Evolutionary conservation across 2,113 vertebrate species (phyloP), one percentile per base, ranked within the genome.

Genomic region (Propithecus coquereli): DNA sequence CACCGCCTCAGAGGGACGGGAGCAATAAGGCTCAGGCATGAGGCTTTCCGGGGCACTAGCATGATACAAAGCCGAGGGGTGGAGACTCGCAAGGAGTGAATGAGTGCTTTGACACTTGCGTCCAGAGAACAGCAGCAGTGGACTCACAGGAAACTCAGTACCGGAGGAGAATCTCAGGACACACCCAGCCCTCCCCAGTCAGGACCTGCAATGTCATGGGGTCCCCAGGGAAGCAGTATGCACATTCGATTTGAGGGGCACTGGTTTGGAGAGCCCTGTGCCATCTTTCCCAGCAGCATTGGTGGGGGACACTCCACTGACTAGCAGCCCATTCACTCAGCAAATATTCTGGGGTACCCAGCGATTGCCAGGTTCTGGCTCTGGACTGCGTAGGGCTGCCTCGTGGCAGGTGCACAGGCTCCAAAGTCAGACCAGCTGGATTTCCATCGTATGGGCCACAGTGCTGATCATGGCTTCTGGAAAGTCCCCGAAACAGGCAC

Each of bases 401-500:
- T 27, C 0, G 0, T 2, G 27, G 43, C 59, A 43, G 27, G 45
- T 0, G n/a, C 6, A 8, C 27, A 1, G 50, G 32, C 16, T 45
- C 74, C 18, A 25, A 32, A 10, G 81, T 52, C 71, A 23, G 30
- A 12, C 25, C 3, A 10, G 27, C 63, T 0, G 23, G 11, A 18
- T 27, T 40, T 45, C 54, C 11, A 3, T 6, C 22, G 5, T 11
- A 32, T 2, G 6, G 68, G 73, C 50, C 1, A 3, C 74, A 30
- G 1, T 6, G 25, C 32, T 66, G 43, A 59, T 6, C 47, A 2
- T 45, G 8, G 7, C 16, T 59, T 73, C 76, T 27, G n/a, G 45
- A 57, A 85, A 50, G 77, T 13, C 45, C 11, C 0, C 1, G 25
- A 81, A 6, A 43, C 43, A 65, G 40, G 37, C 22, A 3, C 6